These are phyloP conservation scores for Temnothorax rugatulus DNA, from an alignment of 2,888 invertebrate genomes.

Conservation along the genomic window DNA sequence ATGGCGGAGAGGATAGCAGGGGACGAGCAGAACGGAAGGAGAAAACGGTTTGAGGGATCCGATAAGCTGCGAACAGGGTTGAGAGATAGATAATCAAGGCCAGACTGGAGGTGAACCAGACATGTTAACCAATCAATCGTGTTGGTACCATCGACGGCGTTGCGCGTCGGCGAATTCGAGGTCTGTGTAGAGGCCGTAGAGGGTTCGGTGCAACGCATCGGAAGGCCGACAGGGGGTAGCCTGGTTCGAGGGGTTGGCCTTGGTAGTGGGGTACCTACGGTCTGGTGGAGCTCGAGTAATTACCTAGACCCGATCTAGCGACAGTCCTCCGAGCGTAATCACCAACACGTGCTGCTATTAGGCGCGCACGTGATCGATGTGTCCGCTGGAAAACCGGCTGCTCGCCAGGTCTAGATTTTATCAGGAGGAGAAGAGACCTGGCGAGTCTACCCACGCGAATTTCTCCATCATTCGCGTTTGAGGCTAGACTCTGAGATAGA, in stretches of 20 bases:
- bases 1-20: neutral
- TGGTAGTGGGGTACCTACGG: constrained; percentile 55
- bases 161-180: constrained; percentile 60
- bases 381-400: constrained; percentile 75
- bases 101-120: constrained; percentile 77
- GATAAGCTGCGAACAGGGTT: constrained; percentile 76
- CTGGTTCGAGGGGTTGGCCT: constrained; percentile 56
- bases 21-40: constrained; percentile 37
- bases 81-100: constrained; percentile 82
- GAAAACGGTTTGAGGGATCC: constrained; percentile 62
- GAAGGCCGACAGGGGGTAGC: constrained; percentile 30
- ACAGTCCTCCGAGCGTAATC: constrained; percentile 83
- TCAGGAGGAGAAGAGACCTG: constrained; percentile 61
- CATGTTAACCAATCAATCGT: constrained; percentile 83
- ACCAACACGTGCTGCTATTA: constrained; percentile 84
- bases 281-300: constrained; percentile 78
- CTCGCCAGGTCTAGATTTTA: constrained; percentile 69
- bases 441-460: constrained; percentile 18
- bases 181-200: constrained; percentile 31
- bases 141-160: constrained; percentile 70
- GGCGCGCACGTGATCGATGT: constrained; percentile 83
- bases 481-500: neutral
- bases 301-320: constrained; percentile 82
- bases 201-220: constrained; percentile 64
- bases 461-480: neutral